Base-by-base conservation (phyloP, 2,888 invertebrate species). In the Pollenia griseotomentosa region DNA sequence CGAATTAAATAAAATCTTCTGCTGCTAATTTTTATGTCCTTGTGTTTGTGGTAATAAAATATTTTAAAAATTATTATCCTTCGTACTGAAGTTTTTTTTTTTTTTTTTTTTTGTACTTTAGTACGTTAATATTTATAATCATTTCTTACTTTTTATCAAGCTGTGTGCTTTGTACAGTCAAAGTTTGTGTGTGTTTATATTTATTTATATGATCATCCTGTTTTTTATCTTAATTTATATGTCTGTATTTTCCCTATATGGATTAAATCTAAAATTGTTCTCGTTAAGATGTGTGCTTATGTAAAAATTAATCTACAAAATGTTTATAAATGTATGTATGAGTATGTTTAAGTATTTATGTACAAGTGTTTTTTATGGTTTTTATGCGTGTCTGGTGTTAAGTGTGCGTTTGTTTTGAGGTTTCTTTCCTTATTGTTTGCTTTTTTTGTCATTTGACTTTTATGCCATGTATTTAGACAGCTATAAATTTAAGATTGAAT, bases 121-220 rank as follows among this genome's bases (percentile, higher is more conserved):
- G n/a, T n/a, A n/a, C n/a, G n/a, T n/a, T 77, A 55, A 84, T 81
- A 84, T 87, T 84, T 87, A 87, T 87, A 74, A 84, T 87, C 73
- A 74, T 87, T 82, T 78, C 68, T 68, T 55, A 70, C 33, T 33
- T 74, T 70, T 77, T 84, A 81, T 87, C 77, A 87, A 66, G 73
- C 78, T 78, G 81, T 78, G 66, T 74, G 46, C 33, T 33, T 33
- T 33, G 6, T 33, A 33, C 6, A 33, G 33, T 59, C 16, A 68
- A 59, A 33, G n/a, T 2, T 8, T 59, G 16, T 51, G 19, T 68
- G 19, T 65, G 12, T 74, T 14, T 59, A 14, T 88, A 6, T n/a
- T 46, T 48, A 57, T 70, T 77, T 77, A 83, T 77, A 63, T 77
- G 70, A 83, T 83, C 70, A 77, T 71, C 19, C 40, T 48, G 70